Evolutionary conservation across 1,140 invertebrate species (phyloP).

Genomic region (Steinernema feltiae): DNA sequence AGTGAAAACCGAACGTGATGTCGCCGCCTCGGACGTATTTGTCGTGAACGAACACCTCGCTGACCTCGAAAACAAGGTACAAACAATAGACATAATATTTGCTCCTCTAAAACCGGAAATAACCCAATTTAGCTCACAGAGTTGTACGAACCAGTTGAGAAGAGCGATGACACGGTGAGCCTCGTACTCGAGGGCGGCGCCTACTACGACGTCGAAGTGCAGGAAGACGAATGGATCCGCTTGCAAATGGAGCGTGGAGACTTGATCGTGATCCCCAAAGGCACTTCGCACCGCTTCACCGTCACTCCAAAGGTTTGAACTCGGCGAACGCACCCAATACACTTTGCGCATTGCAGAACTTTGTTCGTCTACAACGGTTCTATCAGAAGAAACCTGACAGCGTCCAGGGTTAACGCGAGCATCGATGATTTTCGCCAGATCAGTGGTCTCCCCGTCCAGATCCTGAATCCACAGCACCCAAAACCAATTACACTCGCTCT

Average conservation of each 20-base stretch:
- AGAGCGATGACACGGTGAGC: conserved; percentile 32
- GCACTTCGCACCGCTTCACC: conserved; percentile 51
- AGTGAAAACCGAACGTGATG: conserved; percentile 43
- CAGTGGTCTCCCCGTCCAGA: not conserved
- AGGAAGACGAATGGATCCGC: conserved; percentile 40
- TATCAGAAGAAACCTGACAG: conserved; percentile 32
- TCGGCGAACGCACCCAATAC: not conserved
- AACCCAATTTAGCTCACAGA: conserved; percentile 41
- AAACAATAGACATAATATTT: not conserved
- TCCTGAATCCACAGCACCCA: not conserved
- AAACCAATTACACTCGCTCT: conserved; percentile 5
- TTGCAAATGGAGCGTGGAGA: conserved; percentile 52
- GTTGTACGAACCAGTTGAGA: conserved; percentile 47
- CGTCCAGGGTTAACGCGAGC: conserved; percentile 24
- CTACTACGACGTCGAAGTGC: conserved; percentile 39
- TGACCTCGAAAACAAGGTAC: conserved; percentile 37
- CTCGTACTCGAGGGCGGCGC: conserved; percentile 33
- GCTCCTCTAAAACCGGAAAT: not conserved
- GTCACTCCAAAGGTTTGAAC: conserved; percentile 47
- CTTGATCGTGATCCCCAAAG: conserved; percentile 52
- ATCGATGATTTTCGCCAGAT: not conserved
- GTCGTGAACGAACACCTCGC: conserved; percentile 30
- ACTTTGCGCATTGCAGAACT: conserved; percentile 44
- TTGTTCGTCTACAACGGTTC: conserved; percentile 50
- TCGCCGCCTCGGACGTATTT: conserved; percentile 30